These are phyloP conservation scores for Blera fallax DNA, from an alignment of 2,888 invertebrate species.

Conservation along the genomic window DNA sequence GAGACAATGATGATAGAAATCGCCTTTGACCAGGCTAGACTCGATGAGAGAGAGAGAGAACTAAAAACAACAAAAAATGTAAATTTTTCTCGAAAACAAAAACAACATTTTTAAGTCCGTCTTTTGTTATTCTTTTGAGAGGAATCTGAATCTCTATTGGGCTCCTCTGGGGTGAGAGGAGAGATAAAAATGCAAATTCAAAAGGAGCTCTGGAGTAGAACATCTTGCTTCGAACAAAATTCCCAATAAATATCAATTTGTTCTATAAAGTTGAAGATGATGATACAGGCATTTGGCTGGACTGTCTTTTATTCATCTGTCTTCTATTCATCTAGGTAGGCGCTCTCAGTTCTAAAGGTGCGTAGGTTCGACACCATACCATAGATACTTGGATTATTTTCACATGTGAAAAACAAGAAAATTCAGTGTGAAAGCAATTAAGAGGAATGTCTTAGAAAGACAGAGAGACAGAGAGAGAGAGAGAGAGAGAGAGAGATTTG, in stretches of 20 bases:
- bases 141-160: not conserved
- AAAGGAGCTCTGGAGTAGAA: slow-evolving; percentile 1
- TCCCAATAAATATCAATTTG: slow-evolving; percentile 70
- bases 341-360: not conserved
- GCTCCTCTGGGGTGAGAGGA: slow-evolving; percentile 35
- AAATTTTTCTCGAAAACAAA: slow-evolving; percentile 25
- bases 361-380: slow-evolving; percentile 39
- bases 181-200: slow-evolving; percentile 57
- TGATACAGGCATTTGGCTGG: slow-evolving; percentile 20
- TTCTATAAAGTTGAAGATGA: slow-evolving; percentile 30
- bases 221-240: slow-evolving; percentile 33
- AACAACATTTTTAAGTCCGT: slow-evolving; percentile 16
- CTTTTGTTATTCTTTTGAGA: not conserved
- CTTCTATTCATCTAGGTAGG: slow-evolving; percentile 7
- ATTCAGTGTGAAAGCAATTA: slow-evolving; percentile 63
- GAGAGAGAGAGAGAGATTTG: not conserved
- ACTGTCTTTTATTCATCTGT: not conserved
- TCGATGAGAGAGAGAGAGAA: no score
- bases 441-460: not conserved
- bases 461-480: not conserved
- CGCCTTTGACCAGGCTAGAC: slow-evolving; percentile 6
- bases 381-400: not conserved
- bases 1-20: slow-evolving; percentile 38
- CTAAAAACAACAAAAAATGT: slow-evolving; percentile 28
- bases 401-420: slow-evolving; percentile 1